Base-by-base conservation (phyloP, 1,140 invertebrate species). In the Euura saliciscinereae region DNA sequence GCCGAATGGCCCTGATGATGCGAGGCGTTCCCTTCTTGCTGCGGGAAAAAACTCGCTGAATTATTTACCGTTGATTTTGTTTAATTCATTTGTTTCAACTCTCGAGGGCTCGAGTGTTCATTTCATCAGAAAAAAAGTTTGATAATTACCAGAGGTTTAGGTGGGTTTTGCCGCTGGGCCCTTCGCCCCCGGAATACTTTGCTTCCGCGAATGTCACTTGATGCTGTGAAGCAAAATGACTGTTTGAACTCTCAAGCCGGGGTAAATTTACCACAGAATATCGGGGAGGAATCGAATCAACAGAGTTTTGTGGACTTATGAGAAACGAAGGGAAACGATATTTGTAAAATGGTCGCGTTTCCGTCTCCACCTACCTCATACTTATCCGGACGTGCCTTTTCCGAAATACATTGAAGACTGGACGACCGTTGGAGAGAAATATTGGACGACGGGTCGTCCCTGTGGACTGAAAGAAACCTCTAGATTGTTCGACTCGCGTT, bases 141-240 rank as follows among this genome's bases (percentile, higher is more conserved):
- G 70, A 79, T 81, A 84, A 80, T 85, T 85, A 85, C 84, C 84
- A 74, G 82, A 81, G 75, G 82, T 80, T 80, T 46, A 44, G 44
- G 43, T 70, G n/a, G 71, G 77, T 71, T 76, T 78, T 78, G 72
- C 68, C 45, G 44, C 11, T 66, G 72, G 72, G 70, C 45, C 73
- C 73, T 70, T 76, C 75, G 45, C 70, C 68, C 44, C 72, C 51
- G 42, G 73, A 74, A 70, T 73, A 80, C 68, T 75, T 76, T 66
- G 71, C 66, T 43, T 75, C 77, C 51, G 73, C 72, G 46, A 83
- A 83, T 79, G 76, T 83, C 80, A 78, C 75, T 73, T 79, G 78
- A 43, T 74, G 77, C 76, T 79, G 71, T 11, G 13, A 51, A 51
- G 46, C 7, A 8, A 51, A 28, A 28, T 28, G 28, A 28, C 28